phyloP scores from a whole-genome alignment of 1,140 invertebrate species.

The Epicauta chinensis region DNA sequence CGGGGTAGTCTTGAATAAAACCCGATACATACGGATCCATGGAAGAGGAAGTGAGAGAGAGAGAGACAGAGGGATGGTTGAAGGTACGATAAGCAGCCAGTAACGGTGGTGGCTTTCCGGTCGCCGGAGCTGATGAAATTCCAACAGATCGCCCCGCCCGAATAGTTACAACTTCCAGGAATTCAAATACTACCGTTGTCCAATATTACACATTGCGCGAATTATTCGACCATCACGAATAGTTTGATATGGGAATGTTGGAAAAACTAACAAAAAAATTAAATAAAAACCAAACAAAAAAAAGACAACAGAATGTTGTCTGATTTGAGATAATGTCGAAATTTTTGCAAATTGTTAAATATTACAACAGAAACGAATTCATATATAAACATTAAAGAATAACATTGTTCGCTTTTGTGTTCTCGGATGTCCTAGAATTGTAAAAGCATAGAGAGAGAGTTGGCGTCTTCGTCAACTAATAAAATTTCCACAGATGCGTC shows the following conservation, averaged over 20 bases:
- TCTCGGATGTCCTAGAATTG: constrained; percentile 3
- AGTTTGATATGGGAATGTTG: too few species aligned
- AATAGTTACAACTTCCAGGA: constrained; percentile 43
- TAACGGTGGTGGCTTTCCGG: constrained; percentile 40
- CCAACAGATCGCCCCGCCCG: constrained; percentile 38
- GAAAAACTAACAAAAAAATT: too few species aligned
- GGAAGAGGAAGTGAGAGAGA: constrained; percentile 10
- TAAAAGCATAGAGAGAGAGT: constrained; percentile 19
- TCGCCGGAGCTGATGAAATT: constrained; percentile 43
- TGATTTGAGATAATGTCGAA: too few species aligned
- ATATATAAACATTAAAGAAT: too few species aligned
- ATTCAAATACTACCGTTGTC: constrained; percentile 37
- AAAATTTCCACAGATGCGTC: constrained; percentile 43
- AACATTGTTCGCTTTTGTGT: constrained; percentile 2
- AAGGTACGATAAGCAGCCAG: too few species aligned
- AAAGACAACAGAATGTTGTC: too few species aligned
- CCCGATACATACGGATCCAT: neutral
- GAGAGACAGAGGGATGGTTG: constrained; percentile 14
- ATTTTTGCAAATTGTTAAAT: too few species aligned
- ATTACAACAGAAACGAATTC: too few species aligned
- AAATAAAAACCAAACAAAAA: too few species aligned
- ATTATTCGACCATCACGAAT: constrained; percentile 18
- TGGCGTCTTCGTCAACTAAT: constrained; percentile 37
- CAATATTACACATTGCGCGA: constrained; percentile 41
- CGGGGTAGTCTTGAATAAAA: neutral